These are phyloP conservation scores for Albula glossodonta DNA, from an alignment of 2,113 vertebrate genomes.

Conservation along the genomic window DNA sequence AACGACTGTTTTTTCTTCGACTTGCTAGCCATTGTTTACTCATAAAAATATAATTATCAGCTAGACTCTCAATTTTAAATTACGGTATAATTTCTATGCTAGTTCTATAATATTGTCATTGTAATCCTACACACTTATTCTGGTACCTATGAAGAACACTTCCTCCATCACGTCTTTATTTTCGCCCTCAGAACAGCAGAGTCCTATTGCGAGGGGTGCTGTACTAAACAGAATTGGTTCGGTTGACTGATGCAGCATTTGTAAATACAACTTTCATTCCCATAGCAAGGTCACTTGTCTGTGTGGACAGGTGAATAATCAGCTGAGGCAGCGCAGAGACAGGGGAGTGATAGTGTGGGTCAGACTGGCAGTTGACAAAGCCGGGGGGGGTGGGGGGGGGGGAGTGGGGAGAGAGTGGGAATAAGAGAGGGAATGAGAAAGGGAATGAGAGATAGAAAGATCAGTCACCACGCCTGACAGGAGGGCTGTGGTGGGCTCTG, in stretches of 20 bases:
- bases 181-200: neutral
- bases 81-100: too few species aligned
- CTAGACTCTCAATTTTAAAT: too few species aligned
- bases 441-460: neutral
- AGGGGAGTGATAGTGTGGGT: neutral
- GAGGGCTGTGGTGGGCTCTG: neutral
- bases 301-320: slow-evolving; percentile 9
- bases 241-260: neutral
- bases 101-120: too few species aligned
- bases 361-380: slow-evolving; percentile 4
- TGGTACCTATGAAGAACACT: neutral
- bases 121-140: neutral
- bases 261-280: slow-evolving; percentile 14
- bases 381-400: neutral
- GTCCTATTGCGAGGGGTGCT: neutral
- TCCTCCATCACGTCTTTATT: neutral
- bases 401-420: neutral
- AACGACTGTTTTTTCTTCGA: too few species aligned
- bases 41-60: too few species aligned
- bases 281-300: neutral
- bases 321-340: neutral
- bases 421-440: slow-evolving; percentile 2
- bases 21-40: too few species aligned
- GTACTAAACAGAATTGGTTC: neutral
- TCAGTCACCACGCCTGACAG: slow-evolving; percentile 15